Base-by-base conservation (phyloP, 2,113 vertebrate genomes). In the Hyperoodon ampullatus region DNA sequence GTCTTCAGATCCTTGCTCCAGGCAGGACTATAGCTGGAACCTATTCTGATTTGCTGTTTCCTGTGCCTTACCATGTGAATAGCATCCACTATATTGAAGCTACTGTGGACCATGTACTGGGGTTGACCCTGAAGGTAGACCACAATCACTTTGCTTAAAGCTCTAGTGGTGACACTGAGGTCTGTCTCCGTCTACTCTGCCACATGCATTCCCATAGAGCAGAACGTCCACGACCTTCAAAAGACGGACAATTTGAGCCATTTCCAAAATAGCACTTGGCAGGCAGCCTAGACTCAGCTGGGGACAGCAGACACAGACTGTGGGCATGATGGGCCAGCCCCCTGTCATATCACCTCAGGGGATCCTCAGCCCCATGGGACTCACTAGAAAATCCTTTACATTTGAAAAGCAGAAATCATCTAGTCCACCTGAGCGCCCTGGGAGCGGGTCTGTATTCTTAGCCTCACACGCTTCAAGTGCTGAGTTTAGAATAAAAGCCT, bases 251-350 rank as follows among this genome's bases (percentile, higher is more conserved):
- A 89, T 71, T 93, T 95, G 83, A 94, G 65, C 68, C 94, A 70
- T 85, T 97, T 97, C 97, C 72, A 95, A 97, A 97, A 98, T 98
- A 98, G 96, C 95, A 92, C 90, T 97, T 98, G 97, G 97, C 97
- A 97, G 60, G 68, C 93, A 97, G 96, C 97, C 97, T 97, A 97
- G 97, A 97, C 78, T 93, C 42, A 5, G 89, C 89, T 89, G 84
- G 89, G 89, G 44, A 95, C 93, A 97, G 92, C 63, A 97, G 82
- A 97, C 92, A 96, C 95, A 94, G 96, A 68, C 96, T 97, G 86
- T 97, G 74, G 72, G 92, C 86, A 93, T 94, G 80, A 97, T 90
- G 95, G 96, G 83, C 92, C 96, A 97, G 83, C 92, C 95, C 97
- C 93, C 83, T 93, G 96, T 97, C 96, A 93, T 44, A 97, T 97